These are phyloP conservation scores for Triplophysa siluroides DNA, from an alignment of 2,113 vertebrate genomes.

Conservation along the genomic window DNA sequence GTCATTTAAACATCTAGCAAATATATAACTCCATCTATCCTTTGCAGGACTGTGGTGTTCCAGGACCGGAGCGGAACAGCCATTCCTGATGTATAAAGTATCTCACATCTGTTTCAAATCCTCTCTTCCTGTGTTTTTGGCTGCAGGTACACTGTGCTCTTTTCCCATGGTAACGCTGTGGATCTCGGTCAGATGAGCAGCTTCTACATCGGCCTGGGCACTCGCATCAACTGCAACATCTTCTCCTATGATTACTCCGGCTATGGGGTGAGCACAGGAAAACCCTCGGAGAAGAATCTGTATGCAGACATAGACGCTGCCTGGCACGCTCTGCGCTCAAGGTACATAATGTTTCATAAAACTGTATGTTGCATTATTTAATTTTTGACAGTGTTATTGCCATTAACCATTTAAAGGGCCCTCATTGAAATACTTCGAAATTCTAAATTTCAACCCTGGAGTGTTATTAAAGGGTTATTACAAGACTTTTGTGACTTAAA, in stretches of 20 bases:
- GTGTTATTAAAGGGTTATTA: too few species aligned
- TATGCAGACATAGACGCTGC: conserved; percentile 95
- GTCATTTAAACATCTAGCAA: too few species aligned
- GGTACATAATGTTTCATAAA: conserved; percentile 69
- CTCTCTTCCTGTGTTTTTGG: background rate
- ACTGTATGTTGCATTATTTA: too few species aligned
- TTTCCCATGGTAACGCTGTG: conserved; percentile 95
- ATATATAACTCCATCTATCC: too few species aligned
- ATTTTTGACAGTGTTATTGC: too few species aligned
- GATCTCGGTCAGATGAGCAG: conserved; percentile 99
- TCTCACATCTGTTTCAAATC: too few species aligned
- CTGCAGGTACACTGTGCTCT: conserved; percentile 92
- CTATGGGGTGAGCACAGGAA: conserved; percentile 92
- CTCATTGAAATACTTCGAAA: too few species aligned
- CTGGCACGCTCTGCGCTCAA: conserved; percentile 92
- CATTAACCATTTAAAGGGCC: too few species aligned
- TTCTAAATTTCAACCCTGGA: too few species aligned
- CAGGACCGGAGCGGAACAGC: too few species aligned
- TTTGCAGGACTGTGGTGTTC: too few species aligned
- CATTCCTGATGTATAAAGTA: background rate
- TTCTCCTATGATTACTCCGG: conserved; percentile 99
- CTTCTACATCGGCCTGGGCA: conserved; percentile 95
- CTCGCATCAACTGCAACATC: conserved; percentile 97
- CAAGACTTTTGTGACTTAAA: too few species aligned
- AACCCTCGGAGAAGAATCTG: conserved; percentile 93